Conservation (phyloP, 2,888 invertebrate genomes). For the Hirtodrosophila duncani region DNA sequence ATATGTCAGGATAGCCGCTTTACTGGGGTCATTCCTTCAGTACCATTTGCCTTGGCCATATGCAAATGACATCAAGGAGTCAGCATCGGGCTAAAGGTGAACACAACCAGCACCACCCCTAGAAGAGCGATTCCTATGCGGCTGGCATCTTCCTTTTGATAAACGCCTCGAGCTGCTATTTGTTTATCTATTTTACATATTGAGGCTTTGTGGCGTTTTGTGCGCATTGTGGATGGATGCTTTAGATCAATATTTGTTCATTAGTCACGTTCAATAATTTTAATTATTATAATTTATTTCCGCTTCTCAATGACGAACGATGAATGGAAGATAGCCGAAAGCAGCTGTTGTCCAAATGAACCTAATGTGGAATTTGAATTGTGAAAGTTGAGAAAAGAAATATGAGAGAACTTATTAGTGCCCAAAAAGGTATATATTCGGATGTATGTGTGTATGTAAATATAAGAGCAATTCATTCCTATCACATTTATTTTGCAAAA, state of each 20-base stretch:
- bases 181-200: constrained; percentile 55
- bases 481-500: too few species aligned
- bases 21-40: constrained; percentile 14
- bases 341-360: constrained; percentile 33
- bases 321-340: neutral
- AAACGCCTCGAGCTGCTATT: constrained; percentile 17
- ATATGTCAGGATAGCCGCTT: constrained; percentile 7
- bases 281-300: constrained; percentile 44
- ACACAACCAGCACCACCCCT: constrained; percentile 6
- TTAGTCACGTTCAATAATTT: constrained; percentile 66
- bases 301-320: too few species aligned
- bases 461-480: too few species aligned
- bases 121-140: neutral
- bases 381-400: neutral
- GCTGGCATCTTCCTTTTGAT: constrained; percentile 5
- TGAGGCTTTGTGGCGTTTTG: constrained; percentile 36
- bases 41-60: constrained; percentile 11
- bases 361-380: constrained; percentile 5
- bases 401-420: neutral
- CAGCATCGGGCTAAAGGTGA: constrained; percentile 29
- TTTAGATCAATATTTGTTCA: constrained; percentile 69
- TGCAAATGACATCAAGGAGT: constrained; percentile 23
- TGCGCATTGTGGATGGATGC: constrained; percentile 30
- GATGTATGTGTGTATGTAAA: too few species aligned
- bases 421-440: constrained; percentile 1